Percentiles rank a stretch among this genome's conserved stretches.
Evolutionary conservation across 2,888 invertebrate species (phyloP).

Genomic region (Colostygia pectinataria): DNA sequence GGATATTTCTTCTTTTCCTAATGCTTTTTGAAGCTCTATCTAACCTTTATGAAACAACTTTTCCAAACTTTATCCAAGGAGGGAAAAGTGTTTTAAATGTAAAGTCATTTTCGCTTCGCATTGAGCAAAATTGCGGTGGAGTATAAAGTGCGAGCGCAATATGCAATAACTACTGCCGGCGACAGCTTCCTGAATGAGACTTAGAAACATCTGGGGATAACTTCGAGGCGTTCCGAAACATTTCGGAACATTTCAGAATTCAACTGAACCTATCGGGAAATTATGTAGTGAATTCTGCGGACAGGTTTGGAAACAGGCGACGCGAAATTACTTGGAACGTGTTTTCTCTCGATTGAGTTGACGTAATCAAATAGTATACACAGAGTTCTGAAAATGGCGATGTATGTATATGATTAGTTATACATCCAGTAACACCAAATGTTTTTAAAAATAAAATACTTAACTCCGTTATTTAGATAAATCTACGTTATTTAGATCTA

Average conservation of each 20-base stretch:
- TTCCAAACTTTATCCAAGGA: conserved; percentile 1
- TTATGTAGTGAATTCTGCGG: conserved; percentile 21
- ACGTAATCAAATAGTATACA: too few relatives aligned
- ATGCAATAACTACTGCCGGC: conserved; percentile 42
- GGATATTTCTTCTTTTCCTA: too few relatives aligned
- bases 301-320: conserved; percentile 8
- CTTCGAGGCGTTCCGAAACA: conserved; percentile 13
- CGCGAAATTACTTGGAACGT: not conserved
- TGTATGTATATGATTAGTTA: too few relatives aligned
- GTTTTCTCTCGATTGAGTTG: too few relatives aligned
- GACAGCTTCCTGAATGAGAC: conserved; percentile 32
- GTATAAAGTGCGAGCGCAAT: conserved; percentile 36
- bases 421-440: too few relatives aligned
- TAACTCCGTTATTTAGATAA: too few relatives aligned
- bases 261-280: conserved; percentile 30
- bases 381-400: too few relatives aligned
- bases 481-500: too few relatives aligned
- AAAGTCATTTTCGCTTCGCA: conserved; percentile 17
- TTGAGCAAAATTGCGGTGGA: conserved; percentile 20
- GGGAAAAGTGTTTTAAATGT: conserved; percentile 12
- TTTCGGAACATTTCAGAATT: conserved; percentile 19
- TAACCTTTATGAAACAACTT: not conserved
- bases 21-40: too few relatives aligned
- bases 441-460: too few relatives aligned
- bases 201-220: conserved; percentile 29